These are phyloP conservation scores for Rhingia campestris DNA, from an alignment of 2,888 invertebrate species.

Conservation along the genomic window DNA sequence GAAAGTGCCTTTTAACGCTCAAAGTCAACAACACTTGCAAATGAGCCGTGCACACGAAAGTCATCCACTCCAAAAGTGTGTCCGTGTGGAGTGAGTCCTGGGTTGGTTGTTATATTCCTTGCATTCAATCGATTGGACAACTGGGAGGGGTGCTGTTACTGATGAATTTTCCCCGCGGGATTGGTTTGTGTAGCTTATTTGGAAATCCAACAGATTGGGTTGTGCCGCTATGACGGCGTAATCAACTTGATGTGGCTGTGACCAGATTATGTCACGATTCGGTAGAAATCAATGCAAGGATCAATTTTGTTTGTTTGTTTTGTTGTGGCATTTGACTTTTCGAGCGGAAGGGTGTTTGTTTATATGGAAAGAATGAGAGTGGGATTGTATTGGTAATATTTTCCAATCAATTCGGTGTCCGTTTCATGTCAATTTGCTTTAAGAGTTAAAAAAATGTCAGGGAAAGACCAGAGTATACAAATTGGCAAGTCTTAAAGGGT, in stretches of 20 bases:
- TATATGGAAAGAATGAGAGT: background rate
- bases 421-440: too few relatives aligned
- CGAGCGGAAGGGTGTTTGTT: constrained; percentile 5
- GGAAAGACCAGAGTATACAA: too few relatives aligned
- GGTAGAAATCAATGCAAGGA: background rate
- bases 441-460: too few relatives aligned
- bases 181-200: background rate
- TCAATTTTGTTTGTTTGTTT: too few relatives aligned
- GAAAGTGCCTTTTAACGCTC: constrained; percentile 29
- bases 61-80: background rate
- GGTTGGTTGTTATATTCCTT: background rate
- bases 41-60: constrained; percentile 46
- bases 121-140: background rate
- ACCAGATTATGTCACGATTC: constrained; percentile 19
- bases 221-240: constrained; percentile 19
- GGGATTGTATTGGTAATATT: background rate
- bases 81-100: background rate
- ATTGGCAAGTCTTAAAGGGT: too few relatives aligned
- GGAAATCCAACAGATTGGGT: constrained; percentile 6
- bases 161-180: background rate
- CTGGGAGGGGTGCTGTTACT: background rate
- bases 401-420: too few relatives aligned
- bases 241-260: constrained; percentile 46
- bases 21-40: constrained; percentile 43
- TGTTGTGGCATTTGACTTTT: constrained; percentile 2